Evolutionary conservation across 2,113 vertebrate species (phyloP).

Genomic region (Arizona elegans): DNA sequence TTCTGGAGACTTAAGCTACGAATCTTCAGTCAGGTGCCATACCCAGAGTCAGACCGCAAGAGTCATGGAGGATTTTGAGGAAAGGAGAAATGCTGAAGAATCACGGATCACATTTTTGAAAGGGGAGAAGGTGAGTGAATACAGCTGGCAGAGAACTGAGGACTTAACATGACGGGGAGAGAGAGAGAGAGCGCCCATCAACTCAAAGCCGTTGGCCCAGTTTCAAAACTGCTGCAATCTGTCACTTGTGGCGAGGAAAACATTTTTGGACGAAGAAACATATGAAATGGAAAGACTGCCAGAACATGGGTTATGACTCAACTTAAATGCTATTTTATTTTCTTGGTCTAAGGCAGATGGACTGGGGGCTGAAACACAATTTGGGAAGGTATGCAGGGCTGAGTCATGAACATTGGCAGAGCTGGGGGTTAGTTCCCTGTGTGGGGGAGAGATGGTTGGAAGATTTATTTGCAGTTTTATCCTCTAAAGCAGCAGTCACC

Average conservation of each 20-base stretch:
- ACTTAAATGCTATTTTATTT: background rate
- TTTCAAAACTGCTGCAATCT: background rate
- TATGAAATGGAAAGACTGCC: background rate
- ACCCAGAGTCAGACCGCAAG: slow-evolving; percentile 84
- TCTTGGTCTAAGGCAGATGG: background rate
- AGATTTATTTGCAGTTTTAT: background rate
- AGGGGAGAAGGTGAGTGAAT: slow-evolving; percentile 84
- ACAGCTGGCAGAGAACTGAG: accelerated
- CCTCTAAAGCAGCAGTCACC: background rate
- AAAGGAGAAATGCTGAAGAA: slow-evolving; percentile 85
- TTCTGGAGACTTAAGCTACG: slow-evolving; percentile 86
- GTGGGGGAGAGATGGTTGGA: background rate
- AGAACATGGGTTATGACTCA: background rate
- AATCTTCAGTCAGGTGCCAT: slow-evolving; percentile 90
- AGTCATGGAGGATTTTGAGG: slow-evolving; percentile 87
- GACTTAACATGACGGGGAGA: background rate
- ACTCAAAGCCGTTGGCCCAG: too few species aligned
- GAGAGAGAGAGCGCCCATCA: background rate
- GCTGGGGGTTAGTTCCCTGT: background rate
- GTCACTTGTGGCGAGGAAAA: background rate
- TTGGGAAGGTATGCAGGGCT: background rate
- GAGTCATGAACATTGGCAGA: background rate
- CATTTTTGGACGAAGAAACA: background rate
- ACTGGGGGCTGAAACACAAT: background rate
- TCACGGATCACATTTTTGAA: slow-evolving; percentile 86